A percentile compares a stretch with the other conserved stretches of the same genome.
Conservation (phyloP, 2,113 vertebrate species). For the Thalassoma bifasciatum region DNA sequence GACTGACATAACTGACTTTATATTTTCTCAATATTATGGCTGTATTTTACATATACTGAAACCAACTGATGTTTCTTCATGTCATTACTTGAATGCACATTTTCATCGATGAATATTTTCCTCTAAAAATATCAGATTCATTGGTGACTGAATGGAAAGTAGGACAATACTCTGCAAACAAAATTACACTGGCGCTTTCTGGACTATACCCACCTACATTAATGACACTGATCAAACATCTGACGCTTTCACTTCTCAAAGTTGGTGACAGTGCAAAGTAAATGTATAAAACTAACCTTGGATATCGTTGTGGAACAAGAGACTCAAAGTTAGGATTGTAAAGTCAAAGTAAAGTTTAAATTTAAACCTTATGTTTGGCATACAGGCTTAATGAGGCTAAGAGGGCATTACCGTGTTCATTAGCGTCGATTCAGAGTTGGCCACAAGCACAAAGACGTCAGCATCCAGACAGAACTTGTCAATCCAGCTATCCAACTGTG, state of each 20-base stretch:
- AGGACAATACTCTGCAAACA: not conserved
- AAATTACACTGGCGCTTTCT: not conserved
- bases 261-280: not conserved
- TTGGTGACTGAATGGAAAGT: too few species aligned
- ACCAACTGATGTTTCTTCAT: too few species aligned
- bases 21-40: not conserved
- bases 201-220: not conserved
- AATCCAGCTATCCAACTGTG: conserved; percentile 97
- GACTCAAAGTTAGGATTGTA: too few species aligned
- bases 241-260: not conserved
- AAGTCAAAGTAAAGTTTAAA: not conserved
- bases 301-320: not conserved
- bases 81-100: too few species aligned
- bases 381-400: not conserved
- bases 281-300: not conserved
- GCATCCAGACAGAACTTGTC: conserved; percentile 98
- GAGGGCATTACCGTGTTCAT: conserved; percentile 92
- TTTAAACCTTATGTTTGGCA: not conserved
- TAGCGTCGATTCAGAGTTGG: conserved; percentile 97
- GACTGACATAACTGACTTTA: not conserved
- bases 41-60: too few species aligned
- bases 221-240: not conserved
- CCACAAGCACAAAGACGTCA: conserved; percentile 97
- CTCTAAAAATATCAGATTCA: too few species aligned
- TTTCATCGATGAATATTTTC: too few species aligned